Base-by-base conservation (phyloP, 1,140 invertebrate species). In the Polypedilum vanderplanki region DNA sequence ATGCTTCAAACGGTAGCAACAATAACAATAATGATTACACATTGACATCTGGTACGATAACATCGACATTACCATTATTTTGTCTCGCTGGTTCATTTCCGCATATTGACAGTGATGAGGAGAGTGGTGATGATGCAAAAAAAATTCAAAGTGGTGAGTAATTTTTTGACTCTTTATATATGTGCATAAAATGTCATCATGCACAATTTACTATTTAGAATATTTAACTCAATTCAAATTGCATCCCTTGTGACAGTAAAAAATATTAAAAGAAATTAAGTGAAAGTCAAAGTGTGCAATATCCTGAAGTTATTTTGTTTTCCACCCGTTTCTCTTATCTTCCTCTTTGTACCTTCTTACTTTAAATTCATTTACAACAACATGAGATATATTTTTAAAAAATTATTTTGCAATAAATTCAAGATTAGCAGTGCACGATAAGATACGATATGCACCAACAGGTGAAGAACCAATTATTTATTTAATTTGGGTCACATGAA, bases 51-150 rank as follows among this genome's bases (percentile, higher is more conserved):
- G 41, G 67, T 75, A 65, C 74, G 77, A 41, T 76, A 20, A 10
- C 65, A 73, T 73, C 24, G 73, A 40, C 41, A 67, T 73, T 82
- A 77, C 85, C 86, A 18, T 85, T 86, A 79, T 90, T 89, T 78
- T 88, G 89, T 80, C 82, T 89, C 75, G 88, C 86, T 9, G 87
- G 87, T n/a, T 88, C 88, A 76, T 89, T 90, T 81, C 86, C 86
- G 73, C 89, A 90, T 80, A 90, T 90, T 77, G 89, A 90, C 80
- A 89, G 88, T 78, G 89, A 90, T 78, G 89, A 89, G 76, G 89
- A 90, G 78, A 87, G 88, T 74, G 87, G 87, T 77, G 84, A 85
- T 75, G 82, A 84, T 75, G 81, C 82, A 70, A 80, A 79, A 18
- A 82, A 82, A 79, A 79, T 76, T 74, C 65, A 76, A 22, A 73